Evolutionary conservation across 64 coral and sea anemone genomes (phyloP).

Genomic region (Montipora foliosa): DNA sequence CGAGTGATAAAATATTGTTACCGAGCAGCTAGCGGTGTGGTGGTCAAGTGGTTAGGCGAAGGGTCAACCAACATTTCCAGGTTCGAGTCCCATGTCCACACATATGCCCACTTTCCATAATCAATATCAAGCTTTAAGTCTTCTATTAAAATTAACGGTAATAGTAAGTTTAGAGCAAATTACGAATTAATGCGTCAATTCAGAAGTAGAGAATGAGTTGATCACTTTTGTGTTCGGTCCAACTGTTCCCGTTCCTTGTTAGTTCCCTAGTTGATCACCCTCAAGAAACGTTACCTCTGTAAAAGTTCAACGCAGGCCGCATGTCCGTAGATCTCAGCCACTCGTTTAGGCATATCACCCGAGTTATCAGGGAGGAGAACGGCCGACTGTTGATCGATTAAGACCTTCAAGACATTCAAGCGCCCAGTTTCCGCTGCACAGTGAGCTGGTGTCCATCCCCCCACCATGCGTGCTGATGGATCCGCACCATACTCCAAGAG

Average conservation of each 20-base stretch:
- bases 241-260: background rate
- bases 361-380: slow-evolving; percentile 80
- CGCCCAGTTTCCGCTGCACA: slow-evolving; percentile 92
- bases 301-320: slow-evolving; percentile 78
- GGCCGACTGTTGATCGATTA: slow-evolving; percentile 86
- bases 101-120: too few species aligned
- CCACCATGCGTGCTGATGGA: slow-evolving; percentile 84
- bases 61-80: too few species aligned
- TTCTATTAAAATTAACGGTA: too few species aligned
- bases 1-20: too few species aligned
- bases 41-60: too few species aligned
- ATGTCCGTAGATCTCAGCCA: slow-evolving; percentile 96
- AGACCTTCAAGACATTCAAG: slow-evolving; percentile 72
- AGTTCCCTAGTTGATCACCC: background rate
- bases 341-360: slow-evolving; percentile 76
- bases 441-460: slow-evolving; percentile 98
- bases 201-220: too few species aligned
- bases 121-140: too few species aligned
- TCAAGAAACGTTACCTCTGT: slow-evolving; percentile 52
- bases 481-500: slow-evolving; percentile 93
- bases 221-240: too few species aligned
- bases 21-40: too few species aligned
- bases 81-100: too few species aligned
- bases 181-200: too few species aligned
- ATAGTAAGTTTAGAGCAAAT: too few species aligned